Conservation (phyloP, 92 coral and sea anemone genomes). For the Palythoa heliodiscus region DNA sequence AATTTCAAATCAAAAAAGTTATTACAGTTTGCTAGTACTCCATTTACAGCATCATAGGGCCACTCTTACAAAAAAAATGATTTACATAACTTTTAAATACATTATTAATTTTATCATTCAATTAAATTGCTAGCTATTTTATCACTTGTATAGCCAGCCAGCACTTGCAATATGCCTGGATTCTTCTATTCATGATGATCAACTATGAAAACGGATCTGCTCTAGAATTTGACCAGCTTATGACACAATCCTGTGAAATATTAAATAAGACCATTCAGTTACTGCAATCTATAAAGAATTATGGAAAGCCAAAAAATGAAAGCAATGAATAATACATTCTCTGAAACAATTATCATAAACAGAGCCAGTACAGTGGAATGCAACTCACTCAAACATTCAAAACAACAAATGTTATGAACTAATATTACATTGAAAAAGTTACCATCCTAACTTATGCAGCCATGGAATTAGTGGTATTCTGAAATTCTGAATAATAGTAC, state of each 20-base stretch:
- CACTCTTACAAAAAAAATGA: too few species aligned
- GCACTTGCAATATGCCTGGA: slow-evolving; percentile 23
- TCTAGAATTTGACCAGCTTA: slow-evolving; percentile 25
- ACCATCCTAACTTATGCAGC: too few species aligned
- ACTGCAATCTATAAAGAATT: neutral
- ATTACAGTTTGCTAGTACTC: too few species aligned
- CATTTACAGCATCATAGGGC: too few species aligned
- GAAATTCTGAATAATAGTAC: too few species aligned
- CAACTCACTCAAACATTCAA: neutral
- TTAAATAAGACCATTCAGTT: slow-evolving; percentile 28
- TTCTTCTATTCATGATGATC: slow-evolving; percentile 31
- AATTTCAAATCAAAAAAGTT: too few species aligned
- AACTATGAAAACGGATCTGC: neutral
- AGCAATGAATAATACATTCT: neutral
- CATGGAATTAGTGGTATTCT: too few species aligned
- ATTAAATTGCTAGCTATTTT: neutral
- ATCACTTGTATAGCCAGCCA: neutral
- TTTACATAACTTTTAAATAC: too few species aligned
- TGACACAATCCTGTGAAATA: slow-evolving; percentile 45
- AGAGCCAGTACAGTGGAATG: slow-evolving; percentile 11
- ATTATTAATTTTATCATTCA: neutral
- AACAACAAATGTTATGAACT: neutral
- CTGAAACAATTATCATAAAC: neutral
- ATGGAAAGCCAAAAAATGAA: neutral
- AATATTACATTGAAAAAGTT: too few species aligned